Evolutionary conservation across 2,797 vertebrate genomes (phyloP).

Genomic region (Aulostomus chinensis): DNA sequence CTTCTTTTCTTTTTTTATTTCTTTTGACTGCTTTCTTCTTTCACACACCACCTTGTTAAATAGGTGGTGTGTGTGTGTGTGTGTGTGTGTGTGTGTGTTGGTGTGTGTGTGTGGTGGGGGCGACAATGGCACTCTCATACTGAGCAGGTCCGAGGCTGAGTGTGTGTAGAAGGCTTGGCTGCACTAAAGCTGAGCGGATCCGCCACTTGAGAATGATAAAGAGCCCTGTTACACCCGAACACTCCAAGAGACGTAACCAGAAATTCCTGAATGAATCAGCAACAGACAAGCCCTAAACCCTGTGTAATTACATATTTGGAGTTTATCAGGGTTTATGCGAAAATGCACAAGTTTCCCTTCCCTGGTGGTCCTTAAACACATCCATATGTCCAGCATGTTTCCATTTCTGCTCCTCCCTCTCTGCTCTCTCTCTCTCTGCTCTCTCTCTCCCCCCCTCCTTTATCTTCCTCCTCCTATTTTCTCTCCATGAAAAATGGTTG

Average conservation of each 20-base stretch:
- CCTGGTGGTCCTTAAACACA: slow-evolving; percentile 89
- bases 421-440: slow-evolving; percentile 44
- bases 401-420: slow-evolving; percentile 79
- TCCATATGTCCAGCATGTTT: slow-evolving; percentile 85
- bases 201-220: slow-evolving; percentile 75
- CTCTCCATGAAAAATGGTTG: slow-evolving; percentile 65
- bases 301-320: slow-evolving; percentile 89
- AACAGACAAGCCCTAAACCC: slow-evolving; percentile 85
- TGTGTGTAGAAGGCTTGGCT: slow-evolving; percentile 52
- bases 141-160: slow-evolving; percentile 53
- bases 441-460: slow-evolving; percentile 27
- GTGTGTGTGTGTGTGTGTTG: no score
- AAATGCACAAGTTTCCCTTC: slow-evolving; percentile 87
- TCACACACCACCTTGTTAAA: slow-evolving; percentile 75
- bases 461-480: slow-evolving; percentile 55
- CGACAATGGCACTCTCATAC: slow-evolving; percentile 70
- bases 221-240: slow-evolving; percentile 65
- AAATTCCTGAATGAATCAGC: slow-evolving; percentile 85
- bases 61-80: slow-evolving; percentile 14
- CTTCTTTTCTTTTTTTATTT: slow-evolving; percentile 73
- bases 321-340: slow-evolving; percentile 86
- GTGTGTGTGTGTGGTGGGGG: slow-evolving; percentile 19
- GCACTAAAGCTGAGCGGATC: slow-evolving; percentile 67
- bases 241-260: slow-evolving; percentile 78
- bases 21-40: slow-evolving; percentile 76